A percentile compares a stretch with the other conserved stretches of the same genome.
Evolutionary conservation across 2,888 invertebrate genomes (phyloP).

Genomic region (Rotaria magnacalcarata): DNA sequence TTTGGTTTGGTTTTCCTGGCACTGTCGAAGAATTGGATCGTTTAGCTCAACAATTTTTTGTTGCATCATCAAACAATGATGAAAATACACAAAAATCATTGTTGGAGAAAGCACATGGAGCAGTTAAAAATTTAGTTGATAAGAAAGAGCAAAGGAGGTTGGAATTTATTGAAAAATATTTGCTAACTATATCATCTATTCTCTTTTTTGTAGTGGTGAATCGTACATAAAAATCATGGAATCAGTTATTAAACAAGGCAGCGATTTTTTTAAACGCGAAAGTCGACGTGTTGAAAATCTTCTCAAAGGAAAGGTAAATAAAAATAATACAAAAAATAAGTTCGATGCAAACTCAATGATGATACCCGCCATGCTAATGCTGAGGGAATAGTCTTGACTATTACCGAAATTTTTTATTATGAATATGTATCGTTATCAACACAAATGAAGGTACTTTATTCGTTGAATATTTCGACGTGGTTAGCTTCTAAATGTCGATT

Average conservation of each 20-base stretch:
- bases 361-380: slow-evolving; percentile 30
- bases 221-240: background rate
- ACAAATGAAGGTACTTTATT: background rate
- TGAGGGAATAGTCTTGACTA: background rate
- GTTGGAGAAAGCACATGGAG: background rate
- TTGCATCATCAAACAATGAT: background rate
- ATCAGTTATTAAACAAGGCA: background rate
- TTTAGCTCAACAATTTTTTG: background rate
- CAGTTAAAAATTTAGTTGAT: background rate
- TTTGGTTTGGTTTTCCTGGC: background rate
- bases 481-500: background rate
- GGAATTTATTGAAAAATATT: background rate
- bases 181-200: no score
- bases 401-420: background rate
- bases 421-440: background rate
- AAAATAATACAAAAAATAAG: background rate
- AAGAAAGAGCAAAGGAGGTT: background rate
- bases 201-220: background rate
- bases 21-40: background rate
- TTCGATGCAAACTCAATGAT: background rate
- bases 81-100: background rate
- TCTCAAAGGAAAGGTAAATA: slow-evolving; percentile 21
- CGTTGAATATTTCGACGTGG: background rate
- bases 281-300: slow-evolving; percentile 11
- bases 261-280: background rate